Evolutionary conservation across 1,140 invertebrate genomes (phyloP), one percentile per base, ranked within the genome.

Genomic region (Melipona quadrifasciata): DNA sequence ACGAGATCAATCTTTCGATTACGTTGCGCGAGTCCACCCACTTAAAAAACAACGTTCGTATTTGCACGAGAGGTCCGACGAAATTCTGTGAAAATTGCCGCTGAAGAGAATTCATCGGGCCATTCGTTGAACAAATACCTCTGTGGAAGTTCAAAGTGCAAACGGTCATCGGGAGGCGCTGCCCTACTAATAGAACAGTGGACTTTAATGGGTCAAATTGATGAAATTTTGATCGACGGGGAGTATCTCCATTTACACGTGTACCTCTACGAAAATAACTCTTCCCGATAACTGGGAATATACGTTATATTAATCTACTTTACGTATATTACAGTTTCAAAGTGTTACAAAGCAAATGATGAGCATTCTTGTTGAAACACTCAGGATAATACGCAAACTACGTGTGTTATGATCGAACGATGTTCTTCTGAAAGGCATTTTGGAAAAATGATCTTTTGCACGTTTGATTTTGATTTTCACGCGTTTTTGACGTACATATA

Each of bases 191-290:
- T 75, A 75, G 73, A 21, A 75, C 73, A 19, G 55, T 39, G 14
- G 55, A 24, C 55, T 75, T 75, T 75, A 75, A 58, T 75, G 73
- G 73, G 73, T 75, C 73, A 75, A 58, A 75, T 75, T 58, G 55
- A 75, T 75, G 73, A 75, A 75, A 75, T 58, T 75, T 75, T 75
- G 73, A 75, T 57, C 21, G 73, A 39, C 55, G 58, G 14, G 39
- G 31, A 34, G 14, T 39, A 34, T 21, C 11, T 27, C n/a, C 47
- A 10, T n/a, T 16, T 58, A 39, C 73, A 39, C 21, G 31, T 39
- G 16, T 58, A 75, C 14, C 53, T 75, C 39, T 21, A 55, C 24
- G 11, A 58, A 75, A 75, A 75, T 75, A 75, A 58, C 31, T n/a
- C 24, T 57, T 6, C 34, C 2, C 31, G 58, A 24, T 58, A 16